Percentiles rank a stretch among this genome's conserved stretches.
These are phyloP conservation scores for Vanacampus margaritifer DNA, from an alignment of 2,113 vertebrate species.

Conservation along the genomic window DNA sequence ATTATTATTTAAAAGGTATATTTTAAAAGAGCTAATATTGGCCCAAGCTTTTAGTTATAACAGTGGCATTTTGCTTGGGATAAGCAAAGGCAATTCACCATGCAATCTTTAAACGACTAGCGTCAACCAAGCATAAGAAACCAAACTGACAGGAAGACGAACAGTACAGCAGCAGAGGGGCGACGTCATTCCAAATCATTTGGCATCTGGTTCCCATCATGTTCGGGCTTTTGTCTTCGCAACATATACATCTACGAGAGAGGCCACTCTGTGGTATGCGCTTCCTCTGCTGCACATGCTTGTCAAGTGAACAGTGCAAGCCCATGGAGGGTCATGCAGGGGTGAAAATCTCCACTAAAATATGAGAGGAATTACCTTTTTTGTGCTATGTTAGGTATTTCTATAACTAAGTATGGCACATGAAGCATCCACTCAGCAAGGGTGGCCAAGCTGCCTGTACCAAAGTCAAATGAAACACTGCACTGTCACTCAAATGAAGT, in stretches of 20 bases:
- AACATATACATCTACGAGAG: conserved; percentile 48
- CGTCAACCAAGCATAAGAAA: conserved; percentile 1
- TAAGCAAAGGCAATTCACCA: not conserved
- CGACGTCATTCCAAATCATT: conserved; percentile 41
- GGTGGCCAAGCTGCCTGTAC: not conserved
- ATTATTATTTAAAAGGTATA: too few relatives aligned
- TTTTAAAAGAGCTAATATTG: too few relatives aligned
- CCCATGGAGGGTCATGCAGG: conserved; percentile 20
- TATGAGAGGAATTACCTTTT: not conserved
- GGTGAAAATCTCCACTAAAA: conserved; percentile 14
- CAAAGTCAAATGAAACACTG: too few relatives aligned
- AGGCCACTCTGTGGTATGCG: conserved; percentile 60
- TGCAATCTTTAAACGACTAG: not conserved
- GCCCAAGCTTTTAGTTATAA: too few relatives aligned
- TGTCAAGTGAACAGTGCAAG: conserved; percentile 39
- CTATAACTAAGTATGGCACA: not conserved
- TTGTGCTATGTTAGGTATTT: not conserved
- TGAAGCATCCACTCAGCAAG: not conserved
- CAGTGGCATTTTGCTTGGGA: too few relatives aligned
- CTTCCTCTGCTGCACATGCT: conserved; percentile 50
- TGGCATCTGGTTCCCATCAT: conserved; percentile 67
- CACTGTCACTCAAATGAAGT: too few relatives aligned
- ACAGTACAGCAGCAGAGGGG: conserved; percentile 21
- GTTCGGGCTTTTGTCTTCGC: conserved; percentile 42
- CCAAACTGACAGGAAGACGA: conserved; percentile 24